phyloP scores from a whole-genome alignment of 2,113 vertebrate genomes.

The Microcebus jonahi region DNA sequence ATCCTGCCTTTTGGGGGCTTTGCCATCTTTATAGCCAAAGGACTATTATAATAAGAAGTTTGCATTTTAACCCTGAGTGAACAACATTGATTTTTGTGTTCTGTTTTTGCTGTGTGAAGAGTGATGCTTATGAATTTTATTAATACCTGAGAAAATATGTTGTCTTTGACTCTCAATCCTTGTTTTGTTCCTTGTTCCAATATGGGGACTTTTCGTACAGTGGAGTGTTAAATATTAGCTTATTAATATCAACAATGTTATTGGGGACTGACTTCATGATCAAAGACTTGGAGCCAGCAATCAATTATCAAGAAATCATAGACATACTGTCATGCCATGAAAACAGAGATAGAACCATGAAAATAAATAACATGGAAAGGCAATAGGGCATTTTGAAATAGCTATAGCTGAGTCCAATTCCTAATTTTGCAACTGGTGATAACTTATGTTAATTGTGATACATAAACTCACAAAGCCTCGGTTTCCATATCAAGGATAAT shows the following conservation, averaged over 20 bases:
- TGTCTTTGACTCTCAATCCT: background rate
- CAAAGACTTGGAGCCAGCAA: background rate
- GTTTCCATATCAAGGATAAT: background rate
- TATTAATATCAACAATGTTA: background rate
- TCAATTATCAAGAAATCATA: background rate
- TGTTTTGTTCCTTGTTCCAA: background rate
- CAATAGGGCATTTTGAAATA: background rate
- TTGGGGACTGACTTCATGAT: background rate
- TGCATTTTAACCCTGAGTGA: constrained; percentile 24
- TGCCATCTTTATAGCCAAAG: background rate
- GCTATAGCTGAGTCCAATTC: background rate
- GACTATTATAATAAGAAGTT: background rate
- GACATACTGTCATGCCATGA: background rate
- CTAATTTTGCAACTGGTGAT: background rate
- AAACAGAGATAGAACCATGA: background rate
- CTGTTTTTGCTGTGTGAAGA: constrained; percentile 28
- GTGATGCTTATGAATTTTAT: background rate
- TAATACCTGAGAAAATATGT: background rate
- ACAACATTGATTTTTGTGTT: constrained; percentile 6
- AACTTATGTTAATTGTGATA: background rate
- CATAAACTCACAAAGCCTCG: background rate
- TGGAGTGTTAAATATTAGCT: background rate
- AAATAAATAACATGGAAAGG: background rate
- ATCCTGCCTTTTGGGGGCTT: background rate
- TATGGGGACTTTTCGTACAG: background rate